These are phyloP conservation scores for Athetis lepigone DNA, from an alignment of 2,888 invertebrate species.

Conservation along the genomic window DNA sequence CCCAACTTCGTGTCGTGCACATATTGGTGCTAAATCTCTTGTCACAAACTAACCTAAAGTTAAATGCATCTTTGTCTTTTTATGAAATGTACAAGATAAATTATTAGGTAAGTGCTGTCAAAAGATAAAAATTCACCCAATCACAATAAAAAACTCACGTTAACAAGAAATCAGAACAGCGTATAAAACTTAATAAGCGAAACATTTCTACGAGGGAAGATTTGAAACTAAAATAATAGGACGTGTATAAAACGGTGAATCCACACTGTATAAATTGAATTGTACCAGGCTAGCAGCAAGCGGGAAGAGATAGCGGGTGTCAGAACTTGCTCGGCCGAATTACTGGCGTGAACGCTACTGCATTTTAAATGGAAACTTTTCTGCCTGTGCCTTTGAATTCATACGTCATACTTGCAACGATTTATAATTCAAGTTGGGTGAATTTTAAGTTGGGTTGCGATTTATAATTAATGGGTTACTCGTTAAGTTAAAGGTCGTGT, in stretches of 20 bases:
- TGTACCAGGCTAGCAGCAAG: conserved; percentile 52
- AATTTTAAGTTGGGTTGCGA: too few relatives aligned
- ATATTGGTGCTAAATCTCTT: too few relatives aligned
- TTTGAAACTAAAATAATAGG: conserved; percentile 64
- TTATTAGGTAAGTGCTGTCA: too few relatives aligned
- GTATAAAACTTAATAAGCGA: conserved; percentile 44
- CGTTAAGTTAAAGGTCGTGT: not conserved
- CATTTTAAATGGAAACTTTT: conserved; percentile 63
- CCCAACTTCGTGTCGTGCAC: too few relatives aligned
- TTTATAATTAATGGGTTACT: conserved; percentile 5
- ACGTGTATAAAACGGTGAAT: conserved; percentile 55
- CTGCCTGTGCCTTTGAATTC: conserved; percentile 6
- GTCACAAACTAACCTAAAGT: too few relatives aligned
- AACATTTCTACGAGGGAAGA: conserved; percentile 50
- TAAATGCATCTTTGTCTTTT: too few relatives aligned
- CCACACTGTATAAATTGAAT: conserved; percentile 62
- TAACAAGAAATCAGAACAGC: not conserved
- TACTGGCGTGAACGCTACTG: conserved; percentile 47
- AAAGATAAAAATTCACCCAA: too few relatives aligned
- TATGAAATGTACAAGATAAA: too few relatives aligned
- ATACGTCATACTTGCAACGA: conserved; percentile 4
- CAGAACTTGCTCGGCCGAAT: conserved; percentile 56
- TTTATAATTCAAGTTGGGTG: conserved; percentile 7
- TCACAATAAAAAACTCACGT: not conserved
- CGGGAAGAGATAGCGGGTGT: conserved; percentile 50